Evolutionary conservation across 2,113 vertebrate genomes (phyloP).

Genomic region (Lampris incognitus): DNA sequence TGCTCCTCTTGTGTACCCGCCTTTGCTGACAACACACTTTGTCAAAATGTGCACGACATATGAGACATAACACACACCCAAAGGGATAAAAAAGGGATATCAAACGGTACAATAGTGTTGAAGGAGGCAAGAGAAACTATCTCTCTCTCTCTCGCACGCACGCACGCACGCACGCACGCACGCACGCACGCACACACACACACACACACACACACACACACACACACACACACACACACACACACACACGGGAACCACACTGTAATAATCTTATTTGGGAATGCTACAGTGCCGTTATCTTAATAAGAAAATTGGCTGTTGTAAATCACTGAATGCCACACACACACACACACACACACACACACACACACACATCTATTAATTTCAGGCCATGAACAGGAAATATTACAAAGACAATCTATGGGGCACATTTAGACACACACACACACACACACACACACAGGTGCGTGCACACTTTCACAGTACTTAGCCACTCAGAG

Average conservation of each 20-base stretch:
- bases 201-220: conserved; percentile 11
- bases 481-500: background rate
- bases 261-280: background rate
- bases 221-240: conserved; percentile 17
- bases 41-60: too few species aligned
- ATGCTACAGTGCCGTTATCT: conserved; percentile 21
- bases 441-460: background rate
- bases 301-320: conserved; percentile 28
- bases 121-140: background rate
- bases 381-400: background rate
- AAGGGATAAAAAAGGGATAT: too few species aligned
- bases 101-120: too few species aligned
- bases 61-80: too few species aligned
- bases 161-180: background rate
- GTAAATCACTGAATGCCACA: conserved; percentile 16
- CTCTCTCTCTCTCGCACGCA: background rate
- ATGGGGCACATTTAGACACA: background rate
- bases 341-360: conserved; percentile 21
- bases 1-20: too few species aligned
- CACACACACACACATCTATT: conserved; percentile 31
- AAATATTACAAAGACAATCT: background rate
- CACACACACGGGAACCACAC: conserved; percentile 6
- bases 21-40: too few species aligned
- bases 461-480: background rate
- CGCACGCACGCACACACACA: background rate